Conservation (phyloP, 2,797 vertebrate species). For the Coregonus ussuriensis region DNA sequence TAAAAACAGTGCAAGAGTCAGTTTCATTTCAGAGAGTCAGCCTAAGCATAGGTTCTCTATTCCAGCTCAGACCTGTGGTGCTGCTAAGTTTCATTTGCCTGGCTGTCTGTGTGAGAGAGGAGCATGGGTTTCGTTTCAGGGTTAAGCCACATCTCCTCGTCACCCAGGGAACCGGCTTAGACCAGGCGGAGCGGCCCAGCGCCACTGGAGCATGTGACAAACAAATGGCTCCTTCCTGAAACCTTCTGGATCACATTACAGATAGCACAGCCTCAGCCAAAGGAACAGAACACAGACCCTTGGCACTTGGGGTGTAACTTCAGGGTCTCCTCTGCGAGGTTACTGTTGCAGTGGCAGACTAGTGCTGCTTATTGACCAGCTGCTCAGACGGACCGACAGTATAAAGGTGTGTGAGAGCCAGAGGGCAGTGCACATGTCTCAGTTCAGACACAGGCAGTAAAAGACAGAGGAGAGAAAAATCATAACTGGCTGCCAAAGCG, state of each 20-base stretch:
- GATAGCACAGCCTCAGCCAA: conserved; percentile 25
- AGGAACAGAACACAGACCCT: conserved; percentile 42
- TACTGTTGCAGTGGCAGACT: conserved; percentile 27
- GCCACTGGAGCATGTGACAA: conserved; percentile 27
- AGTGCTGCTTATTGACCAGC: conserved; percentile 21
- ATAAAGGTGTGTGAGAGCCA: conserved; percentile 11
- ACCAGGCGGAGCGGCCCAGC: neutral
- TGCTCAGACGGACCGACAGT: neutral
- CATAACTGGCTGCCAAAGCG: neutral
- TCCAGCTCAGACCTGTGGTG: neutral
- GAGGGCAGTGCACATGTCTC: neutral
- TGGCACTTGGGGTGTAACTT: conserved; percentile 26
- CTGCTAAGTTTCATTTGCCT: conserved; percentile 61
- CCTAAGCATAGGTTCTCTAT: neutral
- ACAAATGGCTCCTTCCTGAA: conserved; percentile 26
- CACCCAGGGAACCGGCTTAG: neutral
- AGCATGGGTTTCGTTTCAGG: conserved; percentile 30
- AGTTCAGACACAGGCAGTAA: neutral
- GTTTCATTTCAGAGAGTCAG: neutral
- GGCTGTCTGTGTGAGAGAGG: neutral
- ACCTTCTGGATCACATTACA: conserved; percentile 56
- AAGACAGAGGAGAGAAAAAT: neutral
- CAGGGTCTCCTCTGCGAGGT: conserved; percentile 16
- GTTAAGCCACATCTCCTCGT: conserved; percentile 17
- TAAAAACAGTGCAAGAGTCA: neutral